Base-by-base conservation (phyloP, 2,888 invertebrate species). In the Apamea sordens region DNA sequence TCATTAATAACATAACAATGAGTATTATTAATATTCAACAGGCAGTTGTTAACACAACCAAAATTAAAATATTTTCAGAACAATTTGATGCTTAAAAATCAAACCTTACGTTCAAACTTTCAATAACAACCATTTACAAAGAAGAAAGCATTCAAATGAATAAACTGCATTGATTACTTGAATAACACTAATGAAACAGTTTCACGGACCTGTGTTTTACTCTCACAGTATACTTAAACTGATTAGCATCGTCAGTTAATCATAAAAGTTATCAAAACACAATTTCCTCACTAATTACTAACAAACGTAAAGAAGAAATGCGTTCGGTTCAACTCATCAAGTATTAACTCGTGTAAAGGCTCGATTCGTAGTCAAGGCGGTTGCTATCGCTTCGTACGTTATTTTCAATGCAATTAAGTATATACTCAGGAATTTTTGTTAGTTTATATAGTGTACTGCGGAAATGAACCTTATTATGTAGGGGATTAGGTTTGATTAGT, bases 321-420 rank as follows among this genome's bases (percentile, higher is more conserved):
- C 89, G 74, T 89, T 86, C 82, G 88, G 90, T 90, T 88, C 84
- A 80, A 83, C 87, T 90, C 89, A 89, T 90, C 87, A 89, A 90
- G 79, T 89, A 89, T 89, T 91, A 85, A 88, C 88, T 88, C 81
- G 85, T 83, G 80, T 86, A 84, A 88, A 89, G 87, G 86, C 83
- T 89, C 78, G 82, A 89, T 76, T 82, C 74, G 76, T 61, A 86
- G 81, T 75, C 85, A 79, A 87, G 71, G 84, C 89, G 83, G 86
- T 79, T 79, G 79, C 86, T 89, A 89, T 89, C 88, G 89, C 80
- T 64, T 28, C 70, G 85, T 65, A 85, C 80, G 73, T 79, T 86
- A 82, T 78, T 83, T 75, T 81, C 79, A 86, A 83, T 88, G 85
- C 87, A 90, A 88, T 90, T 88, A n/a, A n/a, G n/a, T n/a, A 88